Conservation (phyloP, 2,888 invertebrate genomes). For the Perizoma flavofasciatum region DNA sequence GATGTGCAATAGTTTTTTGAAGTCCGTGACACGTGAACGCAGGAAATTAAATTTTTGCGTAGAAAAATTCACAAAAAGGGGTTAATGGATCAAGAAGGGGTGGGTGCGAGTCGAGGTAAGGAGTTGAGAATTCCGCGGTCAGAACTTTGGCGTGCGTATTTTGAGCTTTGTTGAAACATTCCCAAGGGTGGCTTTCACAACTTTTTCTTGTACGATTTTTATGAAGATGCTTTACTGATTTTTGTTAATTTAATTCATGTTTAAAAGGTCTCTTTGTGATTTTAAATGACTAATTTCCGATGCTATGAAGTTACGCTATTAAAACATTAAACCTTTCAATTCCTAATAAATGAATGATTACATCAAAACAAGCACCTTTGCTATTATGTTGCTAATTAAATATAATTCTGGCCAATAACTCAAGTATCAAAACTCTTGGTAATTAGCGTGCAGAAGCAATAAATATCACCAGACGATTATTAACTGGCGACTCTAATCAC, state of each 20-base stretch:
- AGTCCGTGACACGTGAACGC: slow-evolving; percentile 74
- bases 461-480: slow-evolving; percentile 78
- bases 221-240: too few species aligned
- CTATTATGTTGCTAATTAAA: slow-evolving; percentile 52
- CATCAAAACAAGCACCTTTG: slow-evolving; percentile 36
- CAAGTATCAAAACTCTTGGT: slow-evolving; percentile 82
- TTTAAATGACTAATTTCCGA: slow-evolving; percentile 3
- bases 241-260: too few species aligned
- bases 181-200: not conserved
- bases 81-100: slow-evolving; percentile 18
- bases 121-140: not conserved
- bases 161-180: not conserved
- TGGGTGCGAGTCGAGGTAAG: slow-evolving; percentile 3
- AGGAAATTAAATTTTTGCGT: slow-evolving; percentile 76
- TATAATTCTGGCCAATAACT: slow-evolving; percentile 70
- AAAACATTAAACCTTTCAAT: slow-evolving; percentile 22
- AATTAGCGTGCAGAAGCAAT: slow-evolving; percentile 75
- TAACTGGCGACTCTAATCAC: slow-evolving; percentile 75
- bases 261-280: not conserved
- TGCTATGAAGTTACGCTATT: slow-evolving; percentile 10
- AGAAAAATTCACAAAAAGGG: slow-evolving; percentile 45
- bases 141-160: not conserved
- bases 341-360: slow-evolving; percentile 36
- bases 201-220: too few species aligned
- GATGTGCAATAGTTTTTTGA: slow-evolving; percentile 83